Conservation (phyloP, 2,888 invertebrate species). For the Drosophila paranaensis region DNA sequence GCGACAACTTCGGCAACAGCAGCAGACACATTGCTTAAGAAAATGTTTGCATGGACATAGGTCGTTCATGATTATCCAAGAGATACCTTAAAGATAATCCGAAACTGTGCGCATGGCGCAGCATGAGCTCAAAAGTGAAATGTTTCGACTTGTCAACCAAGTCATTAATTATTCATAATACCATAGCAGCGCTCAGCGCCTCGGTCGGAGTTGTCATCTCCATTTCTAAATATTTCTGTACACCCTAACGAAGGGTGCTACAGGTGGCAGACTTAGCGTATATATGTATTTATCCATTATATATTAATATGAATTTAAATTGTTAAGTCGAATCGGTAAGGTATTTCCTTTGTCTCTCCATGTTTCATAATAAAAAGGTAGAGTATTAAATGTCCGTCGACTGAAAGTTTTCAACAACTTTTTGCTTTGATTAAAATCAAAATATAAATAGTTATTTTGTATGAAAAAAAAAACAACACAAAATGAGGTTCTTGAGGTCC, state of each 20-base stretch:
- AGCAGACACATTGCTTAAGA: slow-evolving; percentile 64
- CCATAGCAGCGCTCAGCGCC: slow-evolving; percentile 23
- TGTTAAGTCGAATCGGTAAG: background rate
- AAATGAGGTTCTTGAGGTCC: slow-evolving; percentile 13
- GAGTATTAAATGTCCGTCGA: background rate
- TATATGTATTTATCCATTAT: background rate
- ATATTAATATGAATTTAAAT: background rate
- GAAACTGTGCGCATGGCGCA: slow-evolving; percentile 18
- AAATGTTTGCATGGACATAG: slow-evolving; percentile 59
- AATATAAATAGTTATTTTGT: slow-evolving; percentile 11
- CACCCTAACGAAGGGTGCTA: slow-evolving; percentile 4
- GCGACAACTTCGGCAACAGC: slow-evolving; percentile 59
- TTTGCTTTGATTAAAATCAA: slow-evolving; percentile 29
- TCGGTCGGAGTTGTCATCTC: slow-evolving; percentile 2
- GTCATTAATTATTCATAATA: slow-evolving; percentile 80
- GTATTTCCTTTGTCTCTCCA: background rate
- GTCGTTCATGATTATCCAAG: slow-evolving; percentile 64
- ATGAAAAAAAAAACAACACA: too few relatives aligned
- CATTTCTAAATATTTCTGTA: slow-evolving; percentile 3
- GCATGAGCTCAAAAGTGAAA: slow-evolving; percentile 61
- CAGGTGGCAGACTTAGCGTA: background rate
- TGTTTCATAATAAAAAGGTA: background rate
- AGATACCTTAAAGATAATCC: slow-evolving; percentile 70
- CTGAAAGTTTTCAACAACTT: background rate
- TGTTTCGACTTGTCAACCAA: slow-evolving; percentile 48